Conservation (phyloP, 2,888 invertebrate genomes). For the Drosophila mercatorum region DNA sequence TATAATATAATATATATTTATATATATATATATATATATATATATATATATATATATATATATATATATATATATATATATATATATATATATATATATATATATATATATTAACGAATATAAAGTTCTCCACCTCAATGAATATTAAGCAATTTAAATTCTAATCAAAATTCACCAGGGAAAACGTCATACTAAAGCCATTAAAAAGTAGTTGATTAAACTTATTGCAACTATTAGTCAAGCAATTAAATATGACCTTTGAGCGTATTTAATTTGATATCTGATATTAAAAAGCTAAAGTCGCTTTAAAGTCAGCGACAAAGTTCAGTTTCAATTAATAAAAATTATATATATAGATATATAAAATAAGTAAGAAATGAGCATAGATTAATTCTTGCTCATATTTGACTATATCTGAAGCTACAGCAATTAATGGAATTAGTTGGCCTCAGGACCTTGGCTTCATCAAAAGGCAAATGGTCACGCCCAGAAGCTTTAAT, state of each 20-base stretch:
- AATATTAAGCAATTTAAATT: background rate
- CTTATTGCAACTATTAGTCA: background rate
- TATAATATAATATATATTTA: no score
- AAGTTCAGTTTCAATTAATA: slow-evolving; percentile 8
- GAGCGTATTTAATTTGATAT: background rate
- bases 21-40: no score
- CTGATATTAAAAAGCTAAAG: slow-evolving; percentile 19
- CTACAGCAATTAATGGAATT: slow-evolving; percentile 39
- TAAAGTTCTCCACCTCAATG: background rate
- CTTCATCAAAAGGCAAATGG: slow-evolving; percentile 18
- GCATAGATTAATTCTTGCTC: background rate
- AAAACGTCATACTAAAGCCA: background rate
- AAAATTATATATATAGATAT: no score
- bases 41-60: no score
- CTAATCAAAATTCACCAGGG: background rate
- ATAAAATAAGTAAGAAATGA: background rate
- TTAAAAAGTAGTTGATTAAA: slow-evolving; percentile 1
- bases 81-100: no score
- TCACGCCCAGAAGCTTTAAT: background rate
- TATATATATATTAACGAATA: no score
- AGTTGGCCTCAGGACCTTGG: slow-evolving; percentile 17
- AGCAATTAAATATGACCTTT: slow-evolving; percentile 25
- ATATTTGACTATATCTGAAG: background rate
- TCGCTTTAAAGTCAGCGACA: background rate
- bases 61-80: no score